These are phyloP conservation scores for Dicranocentrus wangi DNA, from an alignment of 2,888 invertebrate species.

Conservation along the genomic window DNA sequence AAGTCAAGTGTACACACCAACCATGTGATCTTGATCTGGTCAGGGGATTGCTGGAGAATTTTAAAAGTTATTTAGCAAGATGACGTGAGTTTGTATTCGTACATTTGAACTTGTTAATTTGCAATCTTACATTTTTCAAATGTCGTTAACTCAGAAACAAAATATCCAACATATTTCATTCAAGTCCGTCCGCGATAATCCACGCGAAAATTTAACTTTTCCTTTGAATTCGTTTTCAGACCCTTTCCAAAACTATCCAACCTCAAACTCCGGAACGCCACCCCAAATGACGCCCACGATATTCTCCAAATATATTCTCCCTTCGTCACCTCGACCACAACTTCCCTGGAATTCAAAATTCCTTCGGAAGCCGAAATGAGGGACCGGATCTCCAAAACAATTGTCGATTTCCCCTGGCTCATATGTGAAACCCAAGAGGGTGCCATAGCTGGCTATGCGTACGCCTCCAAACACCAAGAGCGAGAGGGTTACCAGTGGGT, in stretches of 20 bases:
- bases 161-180: too few relatives aligned
- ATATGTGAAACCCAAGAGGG: constrained; percentile 34
- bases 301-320: constrained; percentile 58
- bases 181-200: too few relatives aligned
- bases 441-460: constrained; percentile 21
- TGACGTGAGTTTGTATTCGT: too few relatives aligned
- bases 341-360: constrained; percentile 58
- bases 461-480: constrained; percentile 44
- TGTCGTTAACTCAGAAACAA: too few relatives aligned
- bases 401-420: constrained; percentile 50
- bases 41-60: too few relatives aligned
- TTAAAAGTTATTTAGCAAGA: too few relatives aligned
- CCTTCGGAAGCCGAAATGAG: constrained; percentile 55
- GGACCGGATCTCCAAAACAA: constrained; percentile 27
- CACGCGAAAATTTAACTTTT: too few relatives aligned
- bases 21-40: too few relatives aligned
- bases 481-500: constrained; percentile 59
- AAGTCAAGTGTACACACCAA: too few relatives aligned
- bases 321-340: constrained; percentile 34
- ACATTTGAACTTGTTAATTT: too few relatives aligned
- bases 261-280: constrained; percentile 48
- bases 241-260: background rate
- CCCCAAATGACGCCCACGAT: constrained; percentile 24
- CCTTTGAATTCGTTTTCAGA: background rate
- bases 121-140: too few relatives aligned